A percentile compares a stretch with the other conserved stretches of the same genome.
Conservation (phyloP, 2,113 vertebrate species). For the Bungarus multicinctus region DNA sequence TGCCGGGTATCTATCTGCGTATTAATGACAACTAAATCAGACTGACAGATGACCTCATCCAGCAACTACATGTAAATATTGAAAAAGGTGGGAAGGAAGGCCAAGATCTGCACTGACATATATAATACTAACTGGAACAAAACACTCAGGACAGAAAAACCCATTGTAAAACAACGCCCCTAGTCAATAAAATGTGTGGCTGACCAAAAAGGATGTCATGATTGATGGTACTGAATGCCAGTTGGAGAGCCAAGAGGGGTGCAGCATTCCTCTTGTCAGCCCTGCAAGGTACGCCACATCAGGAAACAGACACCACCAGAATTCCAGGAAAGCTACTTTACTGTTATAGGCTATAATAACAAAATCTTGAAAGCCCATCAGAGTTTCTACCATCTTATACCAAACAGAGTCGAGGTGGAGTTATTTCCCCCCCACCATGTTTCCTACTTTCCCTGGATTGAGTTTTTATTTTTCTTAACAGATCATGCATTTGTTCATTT, state of each 20-base stretch:
- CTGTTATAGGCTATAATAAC: neutral
- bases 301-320: neutral
- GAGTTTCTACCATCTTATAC: neutral
- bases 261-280: neutral
- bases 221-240: neutral
- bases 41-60: neutral
- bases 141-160: neutral
- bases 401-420: neutral
- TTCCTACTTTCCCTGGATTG: neutral
- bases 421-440: neutral
- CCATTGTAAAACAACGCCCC: neutral
- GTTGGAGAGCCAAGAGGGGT: neutral
- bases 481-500: neutral
- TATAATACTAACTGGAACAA: neutral
- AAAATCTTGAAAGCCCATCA: neutral
- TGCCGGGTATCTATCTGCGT: neutral
- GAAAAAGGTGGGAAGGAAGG: neutral
- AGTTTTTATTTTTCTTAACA: neutral
- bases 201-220: neutral
- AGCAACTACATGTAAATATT: neutral
- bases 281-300: neutral
- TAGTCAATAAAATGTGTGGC: neutral
- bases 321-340: neutral
- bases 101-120: neutral
- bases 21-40: neutral